These are phyloP conservation scores for Chloropsis cyanopogon DNA, from an alignment of 2,113 vertebrate species.

Conservation along the genomic window DNA sequence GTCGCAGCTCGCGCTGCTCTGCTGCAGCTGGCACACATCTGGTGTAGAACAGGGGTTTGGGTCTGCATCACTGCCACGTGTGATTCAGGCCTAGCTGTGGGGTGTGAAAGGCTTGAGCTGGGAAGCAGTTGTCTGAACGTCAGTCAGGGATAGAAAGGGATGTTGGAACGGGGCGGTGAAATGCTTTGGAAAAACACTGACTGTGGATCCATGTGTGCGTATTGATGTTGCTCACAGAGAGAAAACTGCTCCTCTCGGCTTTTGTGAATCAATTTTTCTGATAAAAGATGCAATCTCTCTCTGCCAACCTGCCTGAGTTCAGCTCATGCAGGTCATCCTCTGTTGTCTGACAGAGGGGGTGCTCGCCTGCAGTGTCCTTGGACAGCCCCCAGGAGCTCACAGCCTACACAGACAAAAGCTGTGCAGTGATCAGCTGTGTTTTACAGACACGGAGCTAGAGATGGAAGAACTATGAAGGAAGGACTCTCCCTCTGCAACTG, in stretches of 20 bases:
- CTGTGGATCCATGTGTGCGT: neutral
- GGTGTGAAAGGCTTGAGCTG: neutral
- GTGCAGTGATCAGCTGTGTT: neutral
- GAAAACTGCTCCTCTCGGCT: neutral
- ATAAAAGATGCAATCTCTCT: constrained; percentile 7
- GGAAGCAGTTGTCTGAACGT: neutral
- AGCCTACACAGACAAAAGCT: neutral
- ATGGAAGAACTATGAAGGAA: neutral
- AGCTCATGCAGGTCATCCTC: neutral
- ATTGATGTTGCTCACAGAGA: neutral
- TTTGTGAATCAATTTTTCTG: constrained; percentile 6
- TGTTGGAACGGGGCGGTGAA: neutral
- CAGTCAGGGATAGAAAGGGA: neutral
- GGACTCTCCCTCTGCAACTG: neutral
- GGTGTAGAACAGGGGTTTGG: neutral
- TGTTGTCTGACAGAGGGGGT: neutral
- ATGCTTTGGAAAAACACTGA: neutral
- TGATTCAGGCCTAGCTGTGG: neutral
- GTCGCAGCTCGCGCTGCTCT: fast-evolving
- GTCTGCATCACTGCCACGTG: neutral
- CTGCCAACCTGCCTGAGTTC: neutral
- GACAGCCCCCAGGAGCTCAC: neutral
- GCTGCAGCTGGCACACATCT: constrained; percentile 12
- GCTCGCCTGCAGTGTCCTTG: fast-evolving
- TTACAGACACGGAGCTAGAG: neutral